Evolutionary conservation across 2,113 vertebrate species (phyloP), one percentile per base, ranked within the genome.

Genomic region (Lycaon pictus): DNA sequence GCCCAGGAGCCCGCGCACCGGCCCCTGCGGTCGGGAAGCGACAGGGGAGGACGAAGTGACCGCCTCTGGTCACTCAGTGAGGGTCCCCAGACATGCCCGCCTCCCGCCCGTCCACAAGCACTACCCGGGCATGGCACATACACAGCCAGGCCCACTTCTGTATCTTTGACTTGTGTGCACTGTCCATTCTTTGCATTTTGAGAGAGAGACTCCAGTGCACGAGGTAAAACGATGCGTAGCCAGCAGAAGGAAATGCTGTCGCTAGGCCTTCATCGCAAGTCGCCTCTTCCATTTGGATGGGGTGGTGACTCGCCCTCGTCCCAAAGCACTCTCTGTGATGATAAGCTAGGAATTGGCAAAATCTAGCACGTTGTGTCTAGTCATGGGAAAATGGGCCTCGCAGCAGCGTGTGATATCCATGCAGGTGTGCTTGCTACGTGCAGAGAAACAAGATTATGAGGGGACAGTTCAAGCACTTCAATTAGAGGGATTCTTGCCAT

Each of bases 401-500:
- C 32, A 0, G 1, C 4, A 2, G 48, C 2, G 29, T 1, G 0
- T 16, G 29, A 19, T 11, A 1, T 4, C 43, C 9, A 0, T 0
- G 27, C 3, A 1, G 37, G 43, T 0, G 6, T 11, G 2, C 17
- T 32, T 32, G 12, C 4, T 8, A 0, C 11, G 4, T 2, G 13
- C 7, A 43, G n/a, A 17, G 22, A 85, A 55, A 11, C 20, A 0
- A 2, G 22, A 32, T 37, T 11, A 9, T 6, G 10, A 60, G 22
- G 32, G 43, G 60, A 13, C 27, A 53, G 9, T 7, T 11, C 20
- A 35, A 32, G n/a, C 15, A 0, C 4, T 29, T 63, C 62, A 32
- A 0, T 6, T 6, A 16, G 10, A 29, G 85, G n/a, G 62, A 76
- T 29, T 55, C 20, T 25, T 53, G 20, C 27, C 37, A 23, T 27